These are phyloP conservation scores for Gallinago paraguaiae DNA, from an alignment of 2,113 vertebrate genomes.

Conservation along the genomic window DNA sequence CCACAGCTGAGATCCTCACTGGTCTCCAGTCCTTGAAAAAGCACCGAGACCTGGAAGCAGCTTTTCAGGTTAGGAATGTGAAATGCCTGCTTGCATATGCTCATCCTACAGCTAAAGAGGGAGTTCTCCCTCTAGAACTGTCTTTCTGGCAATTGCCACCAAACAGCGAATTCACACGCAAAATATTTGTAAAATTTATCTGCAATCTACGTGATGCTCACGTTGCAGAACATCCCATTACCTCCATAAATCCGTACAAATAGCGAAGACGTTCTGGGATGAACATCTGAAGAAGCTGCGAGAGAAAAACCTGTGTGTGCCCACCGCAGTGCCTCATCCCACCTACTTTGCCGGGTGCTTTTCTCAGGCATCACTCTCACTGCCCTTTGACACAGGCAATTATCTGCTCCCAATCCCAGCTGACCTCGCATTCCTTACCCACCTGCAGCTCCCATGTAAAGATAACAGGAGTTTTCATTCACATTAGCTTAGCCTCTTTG, in stretches of 20 bases:
- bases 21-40: not conserved
- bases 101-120: not conserved
- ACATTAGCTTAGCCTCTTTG: slow-evolving; percentile 35
- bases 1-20: not conserved
- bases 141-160: not conserved
- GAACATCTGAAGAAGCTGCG: not conserved
- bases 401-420: slow-evolving; percentile 21
- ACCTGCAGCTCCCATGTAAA: slow-evolving; percentile 58
- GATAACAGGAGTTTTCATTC: slow-evolving; percentile 51
- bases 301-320: not conserved
- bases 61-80: not conserved
- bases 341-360: slow-evolving; percentile 30
- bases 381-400: slow-evolving; percentile 50
- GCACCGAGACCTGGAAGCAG: not conserved
- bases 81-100: not conserved
- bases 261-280: not conserved
- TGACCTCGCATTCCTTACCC: slow-evolving; percentile 66
- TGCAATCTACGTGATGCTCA: not conserved
- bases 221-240: not conserved
- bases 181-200: not conserved
- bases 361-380: slow-evolving; percentile 49
- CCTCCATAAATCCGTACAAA: not conserved
- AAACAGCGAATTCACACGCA: not conserved
- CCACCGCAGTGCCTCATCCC: not conserved
- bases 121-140: not conserved